Conservation (phyloP, 2,113 vertebrate species). For the Motacilla alba region DNA sequence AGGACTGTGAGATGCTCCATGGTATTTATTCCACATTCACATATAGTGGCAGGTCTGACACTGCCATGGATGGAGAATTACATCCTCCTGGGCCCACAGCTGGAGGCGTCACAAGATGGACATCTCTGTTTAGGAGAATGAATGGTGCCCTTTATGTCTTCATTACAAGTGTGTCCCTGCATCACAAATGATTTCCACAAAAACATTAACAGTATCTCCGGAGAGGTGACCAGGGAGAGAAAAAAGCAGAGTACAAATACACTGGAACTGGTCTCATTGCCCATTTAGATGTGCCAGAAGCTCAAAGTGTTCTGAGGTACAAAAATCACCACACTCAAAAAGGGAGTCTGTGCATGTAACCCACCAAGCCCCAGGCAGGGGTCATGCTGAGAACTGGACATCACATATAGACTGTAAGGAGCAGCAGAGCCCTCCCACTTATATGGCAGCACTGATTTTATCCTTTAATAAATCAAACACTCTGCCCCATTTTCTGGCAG, state of each 20-base stretch:
- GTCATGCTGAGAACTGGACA: not conserved
- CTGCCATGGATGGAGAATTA: not conserved
- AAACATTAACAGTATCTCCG: not conserved
- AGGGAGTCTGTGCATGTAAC: not conserved
- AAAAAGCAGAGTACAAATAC: not conserved
- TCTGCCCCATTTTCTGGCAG: not conserved
- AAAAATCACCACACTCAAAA: not conserved
- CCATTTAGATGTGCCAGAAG: rapidly evolving
- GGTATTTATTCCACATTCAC: not conserved
- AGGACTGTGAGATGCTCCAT: not conserved
- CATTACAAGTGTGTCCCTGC: not conserved
- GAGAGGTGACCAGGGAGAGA: not conserved
- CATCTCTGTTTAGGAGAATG: not conserved
- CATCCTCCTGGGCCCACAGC: slow-evolving; percentile 5
- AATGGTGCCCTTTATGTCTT: not conserved
- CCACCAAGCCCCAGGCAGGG: not conserved
- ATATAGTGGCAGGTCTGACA: not conserved
- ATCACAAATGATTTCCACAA: not conserved
- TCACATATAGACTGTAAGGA: not conserved
- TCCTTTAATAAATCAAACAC: not conserved
- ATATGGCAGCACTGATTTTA: rapidly evolving
- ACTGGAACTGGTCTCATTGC: not conserved
- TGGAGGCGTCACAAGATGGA: not conserved
- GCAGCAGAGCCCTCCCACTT: not conserved
- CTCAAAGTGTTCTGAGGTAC: not conserved